Base-by-base conservation (phyloP, 2,888 invertebrate species). In the Scrobipalpa costella region DNA sequence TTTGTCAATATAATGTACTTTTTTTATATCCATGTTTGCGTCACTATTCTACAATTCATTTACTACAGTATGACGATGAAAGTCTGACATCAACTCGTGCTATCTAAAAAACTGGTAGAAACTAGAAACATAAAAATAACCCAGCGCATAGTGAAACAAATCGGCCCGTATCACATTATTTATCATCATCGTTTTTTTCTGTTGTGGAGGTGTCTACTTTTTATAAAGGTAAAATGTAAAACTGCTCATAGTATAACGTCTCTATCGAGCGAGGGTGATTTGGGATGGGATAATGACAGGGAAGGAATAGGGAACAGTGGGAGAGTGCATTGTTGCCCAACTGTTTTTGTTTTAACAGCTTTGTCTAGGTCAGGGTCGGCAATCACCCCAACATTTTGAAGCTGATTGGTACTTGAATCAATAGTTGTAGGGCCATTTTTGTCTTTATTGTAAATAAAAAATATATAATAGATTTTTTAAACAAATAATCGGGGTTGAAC, bases 251-350 rank as follows among this genome's bases (percentile, higher is more conserved):
- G 71, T 72, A 63, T 75, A 80, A 86, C 79, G 81, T 84, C 85
- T 86, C 79, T 78, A 85, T 86, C 75, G 75, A 78, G 79, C 75
- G 75, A 78, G 79, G 75, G 78, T 77, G 80, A 77, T 80, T 81
- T 66, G 63, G 64, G 63, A 60, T 78, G 77, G 77, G 84, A 84
- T 85, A 83, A 84, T 85, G 79, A 83, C 73, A 73, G 77, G 73
- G 74, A 74, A 66, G 72, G 70, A 72, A 73, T 72, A 70, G 71
- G 71, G 68, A 67, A 66, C 65, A 66, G 66, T 64, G 63, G 68
- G 67, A 74, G 69, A 65, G 52, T 67, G 49, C 55, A 63, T 63
- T 65, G 60, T 49, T 55, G 61, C 38, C 49, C 40, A 55, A 55
- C 34, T 61, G 61, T 61, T 61, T 49, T 34, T 50, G 13, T 50